Base-by-base conservation (phyloP, 2,113 vertebrate species). In the Morone chrysops region DNA sequence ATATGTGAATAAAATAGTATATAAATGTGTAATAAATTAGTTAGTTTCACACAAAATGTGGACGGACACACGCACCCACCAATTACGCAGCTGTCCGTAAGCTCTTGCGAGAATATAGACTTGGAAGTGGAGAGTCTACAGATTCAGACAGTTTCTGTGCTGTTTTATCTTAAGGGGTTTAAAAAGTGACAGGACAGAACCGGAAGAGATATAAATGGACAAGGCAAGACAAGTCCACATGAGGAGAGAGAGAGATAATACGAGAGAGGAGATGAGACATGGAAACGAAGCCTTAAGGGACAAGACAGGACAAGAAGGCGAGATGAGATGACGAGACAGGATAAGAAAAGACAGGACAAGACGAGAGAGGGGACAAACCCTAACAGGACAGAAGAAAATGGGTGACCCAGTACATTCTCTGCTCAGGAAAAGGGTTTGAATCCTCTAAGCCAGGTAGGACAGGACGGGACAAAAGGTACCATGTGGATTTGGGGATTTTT, bases 401-500 rank as follows among this genome's bases (percentile, higher is more conserved):
- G 50, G 22, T 69, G 70, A 82, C 73, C 78, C 50, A 70, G 47
- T 62, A 61, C 43, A 10, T 2, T 7, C 36, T 69, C 71, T 51
- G 53, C 51, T 61, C 31, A 57, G 20, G 14, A 41, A 48, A 18
- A 43, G 13, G 54, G 18, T 50, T 51, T 40, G 62, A 63, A 31
- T 57, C 68, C 72, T 76, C 41, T 83, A 70, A 80, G 65, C 56
- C 82, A 78, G 71, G 68, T 70, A 65, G 62, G 57, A 62, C 77
- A 4, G 78, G 62, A 75, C 3, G 40, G 74, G 56, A 87, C 85
- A 83, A 75, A 61, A 62, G 81, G 41, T 78, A 45, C 77, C 22
- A 22, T 75, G 83, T 82, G 75, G 77, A 89, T 92, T 81, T 82
- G 51, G 47, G 70, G 45, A 71, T 81, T 87, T 90, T 80, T 61